Evolutionary conservation across 1,140 invertebrate species (phyloP), one percentile per base, ranked within the genome.

Genomic region (Macrobrachium rosenbergii): DNA sequence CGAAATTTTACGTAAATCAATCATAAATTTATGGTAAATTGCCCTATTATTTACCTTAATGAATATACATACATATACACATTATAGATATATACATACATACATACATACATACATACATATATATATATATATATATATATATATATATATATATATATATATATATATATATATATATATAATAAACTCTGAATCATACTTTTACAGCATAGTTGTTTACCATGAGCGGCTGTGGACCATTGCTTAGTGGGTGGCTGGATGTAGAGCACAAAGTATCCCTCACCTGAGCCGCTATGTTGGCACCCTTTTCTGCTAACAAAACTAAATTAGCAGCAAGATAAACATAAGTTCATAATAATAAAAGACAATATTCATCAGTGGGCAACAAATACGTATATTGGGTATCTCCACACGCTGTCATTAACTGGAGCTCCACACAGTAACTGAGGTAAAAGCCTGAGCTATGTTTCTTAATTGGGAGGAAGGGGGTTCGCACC

Each of bases 371-470:
- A 88, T 82, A 88, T 78, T 78, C 81, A 82, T 83, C 80, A 75
- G 78, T 88, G 86, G 86, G 86, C 81, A 88, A 88, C 86, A 88
- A 82, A 88, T 88, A 88, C 86, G 86, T 88, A 88, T 88, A 88
- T 88, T 78, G 86, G 86, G 86, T 88, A 82, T 88, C 73, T 88
- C 86, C 86, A 64, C 72, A 88, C 86, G 81, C 81, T 88, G 79
- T 82, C 83, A 82, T 87, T 82, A 82, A 81, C 78, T 83, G 86
- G 86, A 82, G 86, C 86, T 88, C 80, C 86, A 88, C 86, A 88
- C 86, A 82, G 79, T 83, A 88, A 88, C 86, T 88, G 86, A 88
- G 86, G 86, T 88, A 88, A 82, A 88, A 88, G 86, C 86, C 86
- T 88, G 86, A 88, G 86, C 86, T 88, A 88, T 82, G 86, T 88